Evolutionary conservation across 2,113 vertebrate species (phyloP).

Genomic region (Chascanopsetta lugubris): DNA sequence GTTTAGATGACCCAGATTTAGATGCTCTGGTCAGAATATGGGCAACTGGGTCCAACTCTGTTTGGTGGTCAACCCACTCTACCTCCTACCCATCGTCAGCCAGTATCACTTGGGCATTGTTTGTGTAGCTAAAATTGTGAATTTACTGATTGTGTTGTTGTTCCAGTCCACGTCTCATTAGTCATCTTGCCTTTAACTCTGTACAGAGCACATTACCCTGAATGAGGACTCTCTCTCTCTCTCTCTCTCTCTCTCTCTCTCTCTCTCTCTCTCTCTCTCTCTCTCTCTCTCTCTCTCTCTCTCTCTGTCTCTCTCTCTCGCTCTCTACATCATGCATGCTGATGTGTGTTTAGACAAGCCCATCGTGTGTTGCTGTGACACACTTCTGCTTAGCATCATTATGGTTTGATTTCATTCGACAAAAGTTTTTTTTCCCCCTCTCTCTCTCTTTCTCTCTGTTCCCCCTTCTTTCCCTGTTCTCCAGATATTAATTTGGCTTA

Average conservation of each 20-base stretch:
- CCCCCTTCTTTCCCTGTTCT: slow-evolving; percentile 63
- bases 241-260: slow-evolving; percentile 20
- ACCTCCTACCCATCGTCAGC: no score
- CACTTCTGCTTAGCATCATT: slow-evolving; percentile 55
- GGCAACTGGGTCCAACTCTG: no score
- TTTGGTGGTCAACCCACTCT: no score
- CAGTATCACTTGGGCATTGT: no score
- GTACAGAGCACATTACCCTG: slow-evolving; percentile 46
- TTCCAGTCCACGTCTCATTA: slow-evolving; percentile 69
- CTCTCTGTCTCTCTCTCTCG: slow-evolving; percentile 34
- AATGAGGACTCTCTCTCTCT: slow-evolving; percentile 28
- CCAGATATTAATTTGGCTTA: slow-evolving; percentile 80
- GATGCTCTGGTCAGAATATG: no score
- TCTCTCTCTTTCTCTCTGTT: slow-evolving; percentile 44
- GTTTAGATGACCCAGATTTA: no score
- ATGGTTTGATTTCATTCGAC: slow-evolving; percentile 57
- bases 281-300: slow-evolving; percentile 16
- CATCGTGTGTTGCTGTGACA: slow-evolving; percentile 45
- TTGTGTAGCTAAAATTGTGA: no score
- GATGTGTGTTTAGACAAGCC: slow-evolving; percentile 49
- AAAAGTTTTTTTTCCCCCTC: slow-evolving; percentile 17
- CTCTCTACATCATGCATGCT: slow-evolving; percentile 49
- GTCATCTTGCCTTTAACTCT: slow-evolving; percentile 61
- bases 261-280: slow-evolving; percentile 17
- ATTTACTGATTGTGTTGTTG: slow-evolving; percentile 3